phyloP scores from a whole-genome alignment of 2,888 invertebrate species.

The Megamerina dolium region DNA sequence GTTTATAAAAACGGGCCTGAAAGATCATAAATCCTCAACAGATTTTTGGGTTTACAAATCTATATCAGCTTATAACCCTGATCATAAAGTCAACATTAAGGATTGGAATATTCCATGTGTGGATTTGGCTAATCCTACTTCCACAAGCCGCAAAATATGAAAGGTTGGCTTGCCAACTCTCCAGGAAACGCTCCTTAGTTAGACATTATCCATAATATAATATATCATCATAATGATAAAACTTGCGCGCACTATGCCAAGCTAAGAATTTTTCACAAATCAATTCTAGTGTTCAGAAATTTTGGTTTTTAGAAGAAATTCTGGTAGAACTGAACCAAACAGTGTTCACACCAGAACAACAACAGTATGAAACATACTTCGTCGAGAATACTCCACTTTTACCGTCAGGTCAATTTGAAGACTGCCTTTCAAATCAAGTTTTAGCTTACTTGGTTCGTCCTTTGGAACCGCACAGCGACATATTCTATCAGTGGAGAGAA shows the following conservation, averaged over 20 bases:
- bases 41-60: conserved; percentile 10
- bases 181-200: conserved; percentile 14
- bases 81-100: conserved; percentile 2
- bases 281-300: conserved; percentile 13
- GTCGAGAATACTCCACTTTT: conserved; percentile 9
- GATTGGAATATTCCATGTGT: conserved; percentile 15
- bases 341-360: conserved; percentile 12
- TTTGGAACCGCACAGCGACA: conserved; percentile 14
- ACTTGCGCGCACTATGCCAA: not conserved
- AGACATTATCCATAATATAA: not conserved
- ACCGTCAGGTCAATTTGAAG: conserved; percentile 11
- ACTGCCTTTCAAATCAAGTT: conserved; percentile 16
- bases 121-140: conserved; percentile 14
- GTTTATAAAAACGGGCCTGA: conserved; percentile 1
- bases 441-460: conserved; percentile 13
- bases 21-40: conserved; percentile 7
- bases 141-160: conserved; percentile 10
- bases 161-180: conserved; percentile 9
- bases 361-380: conserved; percentile 13
- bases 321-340: conserved; percentile 7
- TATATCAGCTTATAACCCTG: conserved; percentile 11
- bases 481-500: too few species aligned
- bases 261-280: conserved; percentile 2
- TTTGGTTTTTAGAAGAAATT: conserved; percentile 14
- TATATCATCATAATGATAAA: too few species aligned